Conservation (phyloP, 2,113 vertebrate genomes). For the Ginglymostoma cirratum region DNA sequence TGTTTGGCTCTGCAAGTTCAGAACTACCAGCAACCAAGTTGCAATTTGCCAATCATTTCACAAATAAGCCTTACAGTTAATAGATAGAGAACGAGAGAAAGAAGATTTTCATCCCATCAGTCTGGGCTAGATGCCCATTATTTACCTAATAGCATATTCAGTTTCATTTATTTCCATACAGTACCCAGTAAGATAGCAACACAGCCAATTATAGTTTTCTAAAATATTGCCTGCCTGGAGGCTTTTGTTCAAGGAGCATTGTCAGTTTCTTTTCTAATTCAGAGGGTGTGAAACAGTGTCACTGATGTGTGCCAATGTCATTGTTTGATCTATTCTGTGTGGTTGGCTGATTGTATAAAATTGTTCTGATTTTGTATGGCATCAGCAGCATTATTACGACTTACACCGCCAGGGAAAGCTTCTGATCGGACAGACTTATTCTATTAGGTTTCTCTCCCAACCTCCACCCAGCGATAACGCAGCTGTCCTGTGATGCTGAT, state of each 20-base stretch:
- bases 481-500: not conserved
- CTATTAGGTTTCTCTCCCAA: not conserved
- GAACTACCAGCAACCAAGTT: too few relatives aligned
- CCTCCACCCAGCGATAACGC: too few relatives aligned
- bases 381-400: not conserved
- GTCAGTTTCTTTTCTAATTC: not conserved
- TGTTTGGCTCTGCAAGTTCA: not conserved
- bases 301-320: not conserved
- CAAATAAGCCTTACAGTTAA: not conserved
- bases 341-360: not conserved
- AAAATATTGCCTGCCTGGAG: not conserved
- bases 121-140: not conserved
- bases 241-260: not conserved
- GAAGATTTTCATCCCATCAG: not conserved
- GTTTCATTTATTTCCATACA: not conserved
- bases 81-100: not conserved
- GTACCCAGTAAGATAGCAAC: not conserved
- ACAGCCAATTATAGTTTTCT: not conserved
- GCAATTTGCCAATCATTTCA: not conserved
- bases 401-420: not conserved
- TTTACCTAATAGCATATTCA: constrained; percentile 5
- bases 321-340: not conserved
- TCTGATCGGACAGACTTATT: not conserved
- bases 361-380: not conserved
- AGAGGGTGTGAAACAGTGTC: not conserved